These are phyloP conservation scores for Schrankia costaestrigalis DNA, from an alignment of 2,888 invertebrate genomes.

Conservation along the genomic window DNA sequence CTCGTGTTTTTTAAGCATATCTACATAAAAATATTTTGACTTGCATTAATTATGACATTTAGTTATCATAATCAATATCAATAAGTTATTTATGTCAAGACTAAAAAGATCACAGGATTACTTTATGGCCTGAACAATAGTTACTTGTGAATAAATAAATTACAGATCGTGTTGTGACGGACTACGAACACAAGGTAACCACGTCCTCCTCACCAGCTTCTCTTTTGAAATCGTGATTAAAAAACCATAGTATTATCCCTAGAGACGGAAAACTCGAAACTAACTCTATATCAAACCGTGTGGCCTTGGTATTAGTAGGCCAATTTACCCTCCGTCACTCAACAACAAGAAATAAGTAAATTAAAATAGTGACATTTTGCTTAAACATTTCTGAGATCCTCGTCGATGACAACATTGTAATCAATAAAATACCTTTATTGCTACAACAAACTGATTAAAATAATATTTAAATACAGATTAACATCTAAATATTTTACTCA, in stretches of 20 bases:
- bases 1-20: constrained; percentile 7
- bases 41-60: constrained; percentile 30
- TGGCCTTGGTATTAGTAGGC: too few relatives aligned
- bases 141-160: constrained; percentile 18
- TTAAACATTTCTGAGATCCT: constrained; percentile 26
- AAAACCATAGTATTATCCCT: too few relatives aligned
- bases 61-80: constrained; percentile 17
- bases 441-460: constrained; percentile 5
- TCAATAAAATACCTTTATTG: neutral
- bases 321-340: too few relatives aligned
- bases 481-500: constrained; percentile 14
- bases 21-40: constrained; percentile 8
- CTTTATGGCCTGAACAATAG: constrained; percentile 35
- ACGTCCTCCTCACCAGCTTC: too few relatives aligned
- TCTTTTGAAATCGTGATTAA: too few relatives aligned
- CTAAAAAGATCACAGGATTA: constrained; percentile 44
- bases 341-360: too few relatives aligned
- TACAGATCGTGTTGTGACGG: constrained; percentile 16
- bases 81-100: constrained; percentile 26
- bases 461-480: constrained; percentile 4
- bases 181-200: too few relatives aligned
- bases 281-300: too few relatives aligned
- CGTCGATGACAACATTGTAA: constrained; percentile 5
- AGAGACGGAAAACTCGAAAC: too few relatives aligned
- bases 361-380: constrained; percentile 18